phyloP scores from a whole-genome alignment of 2,888 invertebrate species.

The Apeira syringaria region DNA sequence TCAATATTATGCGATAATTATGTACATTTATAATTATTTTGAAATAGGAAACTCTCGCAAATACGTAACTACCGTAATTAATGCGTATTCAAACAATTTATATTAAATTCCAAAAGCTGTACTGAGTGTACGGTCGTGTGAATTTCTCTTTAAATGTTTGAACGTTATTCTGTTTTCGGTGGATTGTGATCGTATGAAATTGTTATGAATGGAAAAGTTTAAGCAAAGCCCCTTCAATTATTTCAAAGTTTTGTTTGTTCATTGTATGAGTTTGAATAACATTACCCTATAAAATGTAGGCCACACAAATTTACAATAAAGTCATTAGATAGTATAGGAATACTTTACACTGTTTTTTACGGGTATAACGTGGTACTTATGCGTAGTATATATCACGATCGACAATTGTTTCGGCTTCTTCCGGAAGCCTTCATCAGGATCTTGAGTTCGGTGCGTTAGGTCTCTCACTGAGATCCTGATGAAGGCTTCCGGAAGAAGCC shows the following conservation, averaged over 20 bases:
- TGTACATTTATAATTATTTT: conserved; percentile 53
- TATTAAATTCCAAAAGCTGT: conserved; percentile 20
- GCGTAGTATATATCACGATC: no score
- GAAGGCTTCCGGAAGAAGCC: no score
- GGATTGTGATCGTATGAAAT: conserved; percentile 4
- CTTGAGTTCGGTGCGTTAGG: no score
- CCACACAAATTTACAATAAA: no score
- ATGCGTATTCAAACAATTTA: conserved; percentile 26
- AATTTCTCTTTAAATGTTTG: conserved; percentile 7
- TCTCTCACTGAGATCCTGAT: no score
- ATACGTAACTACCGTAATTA: conserved; percentile 32
- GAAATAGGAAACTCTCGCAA: conserved; percentile 41
- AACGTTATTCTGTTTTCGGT: conserved; percentile 7
- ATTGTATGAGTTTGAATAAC: background rate
- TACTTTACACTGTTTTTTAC: no score
- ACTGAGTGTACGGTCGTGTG: conserved; percentile 6
- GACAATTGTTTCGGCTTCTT: no score
- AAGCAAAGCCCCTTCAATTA: background rate
- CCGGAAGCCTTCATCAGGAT: no score
- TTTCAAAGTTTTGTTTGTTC: no score
- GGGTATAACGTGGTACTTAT: no score
- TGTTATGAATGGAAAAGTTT: conserved; percentile 6
- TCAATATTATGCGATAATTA: conserved; percentile 33
- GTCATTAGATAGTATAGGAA: no score
- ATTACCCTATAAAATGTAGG: no score